Evolutionary conservation across 2,888 invertebrate genomes (phyloP).

Genomic region (Archaeoteleia sp.): DNA sequence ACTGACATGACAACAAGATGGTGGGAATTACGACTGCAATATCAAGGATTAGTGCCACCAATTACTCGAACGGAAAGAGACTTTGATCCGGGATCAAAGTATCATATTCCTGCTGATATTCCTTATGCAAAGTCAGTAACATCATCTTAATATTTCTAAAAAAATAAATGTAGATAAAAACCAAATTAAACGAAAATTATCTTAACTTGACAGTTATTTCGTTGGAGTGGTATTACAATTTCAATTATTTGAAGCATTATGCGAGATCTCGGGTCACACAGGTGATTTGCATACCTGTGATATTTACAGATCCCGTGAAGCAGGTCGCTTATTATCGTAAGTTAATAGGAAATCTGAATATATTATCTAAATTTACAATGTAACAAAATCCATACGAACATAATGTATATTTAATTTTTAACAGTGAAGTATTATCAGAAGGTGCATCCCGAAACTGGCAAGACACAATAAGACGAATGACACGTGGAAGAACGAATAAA

Average conservation of each 20-base stretch:
- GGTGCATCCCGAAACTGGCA: slow-evolving; percentile 82
- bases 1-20: slow-evolving; percentile 83
- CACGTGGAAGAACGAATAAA: slow-evolving; percentile 82
- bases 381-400: background rate
- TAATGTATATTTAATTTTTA: slow-evolving; percentile 46
- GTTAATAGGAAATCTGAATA: slow-evolving; percentile 50
- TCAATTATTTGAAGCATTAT: slow-evolving; percentile 88
- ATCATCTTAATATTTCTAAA: background rate
- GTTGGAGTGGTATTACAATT: slow-evolving; percentile 89
- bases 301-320: slow-evolving; percentile 86
- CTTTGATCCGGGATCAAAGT: slow-evolving; percentile 90
- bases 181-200: too few relatives aligned
- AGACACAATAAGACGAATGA: slow-evolving; percentile 84
- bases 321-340: slow-evolving; percentile 85
- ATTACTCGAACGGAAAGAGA: slow-evolving; percentile 82
- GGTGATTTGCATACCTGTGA: slow-evolving; percentile 89
- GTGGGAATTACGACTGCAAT: slow-evolving; percentile 85
- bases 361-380: background rate
- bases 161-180: too few relatives aligned
- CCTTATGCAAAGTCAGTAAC: slow-evolving; percentile 75
- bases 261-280: slow-evolving; percentile 82
- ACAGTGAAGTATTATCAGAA: slow-evolving; percentile 81
- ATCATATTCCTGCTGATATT: slow-evolving; percentile 85
- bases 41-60: slow-evolving; percentile 86
- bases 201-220: slow-evolving; percentile 83